Percentiles rank a stretch among this genome's conserved stretches.
These are phyloP conservation scores for Emydocephalus ijimae DNA, from an alignment of 2,113 vertebrate genomes.

Conservation along the genomic window DNA sequence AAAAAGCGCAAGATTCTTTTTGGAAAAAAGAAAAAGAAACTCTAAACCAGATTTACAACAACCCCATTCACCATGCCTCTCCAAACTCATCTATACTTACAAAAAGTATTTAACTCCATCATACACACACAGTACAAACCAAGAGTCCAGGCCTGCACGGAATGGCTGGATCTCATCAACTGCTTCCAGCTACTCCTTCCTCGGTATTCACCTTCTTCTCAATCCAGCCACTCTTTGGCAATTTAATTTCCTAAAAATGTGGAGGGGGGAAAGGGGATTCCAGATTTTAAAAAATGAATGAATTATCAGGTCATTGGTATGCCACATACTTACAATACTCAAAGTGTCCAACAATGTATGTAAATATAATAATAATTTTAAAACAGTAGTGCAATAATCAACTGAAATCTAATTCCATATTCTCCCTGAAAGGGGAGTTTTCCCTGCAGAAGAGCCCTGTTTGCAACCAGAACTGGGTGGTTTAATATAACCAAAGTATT, in stretches of 20 bases:
- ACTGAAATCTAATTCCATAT: not conserved
- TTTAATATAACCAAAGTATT: not conserved
- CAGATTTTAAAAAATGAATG: not conserved
- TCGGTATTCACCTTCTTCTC: not conserved
- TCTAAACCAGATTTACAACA: not conserved
- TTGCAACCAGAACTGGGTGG: not conserved
- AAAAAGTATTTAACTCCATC: not conserved
- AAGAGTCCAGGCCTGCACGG: not conserved
- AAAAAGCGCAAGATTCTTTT: not conserved
- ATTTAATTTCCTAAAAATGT: not conserved
- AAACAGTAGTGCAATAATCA: not conserved
- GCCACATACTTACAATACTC: not conserved
- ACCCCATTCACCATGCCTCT: not conserved
- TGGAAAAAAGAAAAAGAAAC: not conserved
- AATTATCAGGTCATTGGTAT: not conserved
- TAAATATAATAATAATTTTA: not conserved
- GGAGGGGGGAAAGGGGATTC: not conserved
- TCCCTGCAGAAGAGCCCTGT: not conserved
- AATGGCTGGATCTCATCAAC: not conserved
- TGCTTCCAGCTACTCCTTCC: not conserved
- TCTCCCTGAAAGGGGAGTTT: not conserved
- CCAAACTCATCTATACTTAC: not conserved
- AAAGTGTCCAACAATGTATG: not conserved
- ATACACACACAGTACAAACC: not conserved
- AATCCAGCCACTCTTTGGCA: not conserved